A percentile compares a stretch with the other conserved stretches of the same genome.
phyloP scores from a whole-genome alignment of 2,888 invertebrate species.

The Caradrina clavipalpis region DNA sequence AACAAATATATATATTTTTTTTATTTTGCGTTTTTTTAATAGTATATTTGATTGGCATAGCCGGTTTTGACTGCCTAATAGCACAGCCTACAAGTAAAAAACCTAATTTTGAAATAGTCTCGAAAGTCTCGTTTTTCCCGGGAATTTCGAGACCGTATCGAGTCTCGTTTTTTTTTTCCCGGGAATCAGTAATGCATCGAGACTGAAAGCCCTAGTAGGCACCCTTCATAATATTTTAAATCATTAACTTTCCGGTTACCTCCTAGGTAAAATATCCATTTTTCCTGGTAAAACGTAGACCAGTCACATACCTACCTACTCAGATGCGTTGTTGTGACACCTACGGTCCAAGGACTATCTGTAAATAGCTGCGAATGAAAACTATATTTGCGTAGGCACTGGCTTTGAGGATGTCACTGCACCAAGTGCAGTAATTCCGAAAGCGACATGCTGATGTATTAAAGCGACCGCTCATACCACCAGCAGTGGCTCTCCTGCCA shows the following conservation, averaged over 20 bases:
- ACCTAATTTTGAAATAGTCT: too few species aligned
- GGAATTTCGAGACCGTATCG: too few species aligned
- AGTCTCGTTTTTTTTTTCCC: too few species aligned
- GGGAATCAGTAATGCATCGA: too few species aligned
- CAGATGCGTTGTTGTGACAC: conserved; percentile 34
- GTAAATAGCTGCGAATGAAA: conserved; percentile 67
- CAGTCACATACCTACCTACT: background rate
- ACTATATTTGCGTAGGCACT: conserved; percentile 69
- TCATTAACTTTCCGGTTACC: background rate
- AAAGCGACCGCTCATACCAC: conserved; percentile 64
- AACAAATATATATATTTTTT: too few species aligned
- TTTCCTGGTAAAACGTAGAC: conserved; percentile 5
- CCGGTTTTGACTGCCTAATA: too few species aligned
- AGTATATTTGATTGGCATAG: too few species aligned
- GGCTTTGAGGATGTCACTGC: conserved; percentile 67
- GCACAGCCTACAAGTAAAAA: too few species aligned
- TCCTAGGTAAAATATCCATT: conserved; percentile 9
- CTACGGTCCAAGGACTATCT: conserved; percentile 54
- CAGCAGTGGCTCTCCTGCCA: conserved; percentile 62
- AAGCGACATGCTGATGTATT: conserved; percentile 78
- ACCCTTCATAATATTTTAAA: background rate
- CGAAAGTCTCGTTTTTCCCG: too few species aligned
- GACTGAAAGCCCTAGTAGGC: too few species aligned
- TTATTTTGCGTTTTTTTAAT: too few species aligned
- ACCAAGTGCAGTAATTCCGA: conserved; percentile 71